A percentile compares a stretch with the other conserved stretches of the same genome.
Evolutionary conservation across 2,888 invertebrate genomes (phyloP).

Genomic region (Rosalia funebris): DNA sequence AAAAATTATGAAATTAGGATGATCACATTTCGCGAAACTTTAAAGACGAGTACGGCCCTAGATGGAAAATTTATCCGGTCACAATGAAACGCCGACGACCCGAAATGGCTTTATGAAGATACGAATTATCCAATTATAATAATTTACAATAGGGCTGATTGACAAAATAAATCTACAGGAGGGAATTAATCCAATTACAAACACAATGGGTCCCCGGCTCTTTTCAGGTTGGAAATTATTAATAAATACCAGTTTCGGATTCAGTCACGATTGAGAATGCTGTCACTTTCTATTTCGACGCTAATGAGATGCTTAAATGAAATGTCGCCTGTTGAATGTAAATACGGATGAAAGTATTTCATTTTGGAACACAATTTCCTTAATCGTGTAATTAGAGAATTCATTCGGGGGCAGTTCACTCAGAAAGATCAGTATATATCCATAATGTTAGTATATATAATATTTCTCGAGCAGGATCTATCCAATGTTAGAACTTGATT

Average conservation of each 20-base stretch:
- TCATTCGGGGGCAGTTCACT: no score
- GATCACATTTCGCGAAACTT: no score
- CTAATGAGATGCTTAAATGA: not conserved
- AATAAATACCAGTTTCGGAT: constrained; percentile 13
- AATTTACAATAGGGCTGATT: constrained; percentile 28
- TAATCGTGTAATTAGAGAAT: no score
- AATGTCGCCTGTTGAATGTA: not conserved
- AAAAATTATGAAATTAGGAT: no score
- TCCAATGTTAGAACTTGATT: no score
- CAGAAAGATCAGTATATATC: no score
- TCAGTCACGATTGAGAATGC: constrained; percentile 4
- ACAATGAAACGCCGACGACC: constrained; percentile 38
- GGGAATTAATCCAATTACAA: constrained; percentile 18
- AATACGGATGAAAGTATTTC: not conserved
- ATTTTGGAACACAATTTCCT: no score
- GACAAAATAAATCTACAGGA: constrained; percentile 15
- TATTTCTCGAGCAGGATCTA: no score
- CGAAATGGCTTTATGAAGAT: constrained; percentile 31
- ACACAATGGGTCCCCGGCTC: constrained; percentile 5
- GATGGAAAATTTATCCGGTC: constrained; percentile 9
- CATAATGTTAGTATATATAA: no score
- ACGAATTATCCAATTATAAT: constrained; percentile 28
- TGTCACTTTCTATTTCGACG: not conserved
- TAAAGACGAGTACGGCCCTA: constrained; percentile 11
- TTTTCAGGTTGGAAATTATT: constrained; percentile 19